These are phyloP conservation scores for Nemurella pictetii DNA, from an alignment of 2,888 invertebrate species.

Conservation along the genomic window DNA sequence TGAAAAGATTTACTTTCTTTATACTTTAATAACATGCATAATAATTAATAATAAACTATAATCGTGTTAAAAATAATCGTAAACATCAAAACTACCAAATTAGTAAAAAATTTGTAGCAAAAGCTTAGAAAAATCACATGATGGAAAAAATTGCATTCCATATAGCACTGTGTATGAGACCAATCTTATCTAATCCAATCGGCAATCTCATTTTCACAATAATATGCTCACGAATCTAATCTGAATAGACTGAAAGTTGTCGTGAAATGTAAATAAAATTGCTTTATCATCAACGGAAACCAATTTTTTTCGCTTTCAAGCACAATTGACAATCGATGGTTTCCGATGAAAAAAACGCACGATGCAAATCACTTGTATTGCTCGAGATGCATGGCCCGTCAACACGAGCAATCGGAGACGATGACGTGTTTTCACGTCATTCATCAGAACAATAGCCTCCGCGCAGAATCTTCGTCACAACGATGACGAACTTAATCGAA, in stretches of 20 bases:
- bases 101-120: not conserved
- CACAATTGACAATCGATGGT: not conserved
- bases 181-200: no score
- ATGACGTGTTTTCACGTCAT: not conserved
- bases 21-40: not conserved
- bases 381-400: not conserved
- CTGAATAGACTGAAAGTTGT: not conserved
- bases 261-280: not conserved
- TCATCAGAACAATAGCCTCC: not conserved
- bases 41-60: not conserved
- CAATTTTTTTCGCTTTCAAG: not conserved
- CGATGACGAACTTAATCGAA: not conserved
- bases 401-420: not conserved
- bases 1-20: not conserved
- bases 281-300: not conserved
- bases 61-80: not conserved
- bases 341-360: not conserved
- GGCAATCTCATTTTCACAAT: not conserved
- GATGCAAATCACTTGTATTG: not conserved
- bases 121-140: not conserved
- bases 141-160: not conserved
- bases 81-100: not conserved
- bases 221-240: not conserved
- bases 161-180: no score
- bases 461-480: not conserved